Conservation (phyloP, 2,888 invertebrate species). For the Aproaerema taeniolella region DNA sequence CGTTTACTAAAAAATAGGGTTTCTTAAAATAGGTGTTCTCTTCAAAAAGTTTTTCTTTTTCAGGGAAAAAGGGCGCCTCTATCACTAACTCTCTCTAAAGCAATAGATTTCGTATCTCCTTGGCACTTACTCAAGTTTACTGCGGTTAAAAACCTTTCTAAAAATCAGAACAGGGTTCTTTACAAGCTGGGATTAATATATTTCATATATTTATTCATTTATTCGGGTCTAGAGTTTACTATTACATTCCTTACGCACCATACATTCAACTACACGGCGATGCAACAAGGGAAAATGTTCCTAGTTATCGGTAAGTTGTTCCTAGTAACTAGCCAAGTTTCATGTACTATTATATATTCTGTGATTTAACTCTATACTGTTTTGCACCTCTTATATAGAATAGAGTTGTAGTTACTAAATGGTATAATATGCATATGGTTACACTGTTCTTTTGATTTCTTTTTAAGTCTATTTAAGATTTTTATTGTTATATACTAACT, state of each 20-base stretch:
- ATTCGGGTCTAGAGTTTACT: slow-evolving; percentile 98
- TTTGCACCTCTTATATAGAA: no score
- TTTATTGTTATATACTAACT: no score
- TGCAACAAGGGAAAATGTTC: slow-evolving; percentile 99
- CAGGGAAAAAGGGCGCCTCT: slow-evolving; percentile 84
- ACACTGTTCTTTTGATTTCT: no score
- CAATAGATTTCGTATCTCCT: slow-evolving; percentile 69
- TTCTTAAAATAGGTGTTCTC: neutral
- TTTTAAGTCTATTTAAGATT: no score
- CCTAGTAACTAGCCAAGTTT: neutral
- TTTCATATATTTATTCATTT: slow-evolving; percentile 95
- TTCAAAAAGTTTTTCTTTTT: slow-evolving; percentile 32
- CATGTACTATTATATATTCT: neutral
- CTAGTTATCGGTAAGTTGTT: slow-evolving; percentile 87
- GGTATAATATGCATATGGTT: no score
- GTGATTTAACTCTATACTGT: neutral
- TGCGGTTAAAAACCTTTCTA: slow-evolving; percentile 81
- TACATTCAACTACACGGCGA: slow-evolving; percentile 91
- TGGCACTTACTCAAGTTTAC: slow-evolving; percentile 76
- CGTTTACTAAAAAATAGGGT: no score
- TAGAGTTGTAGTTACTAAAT: no score
- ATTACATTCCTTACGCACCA: slow-evolving; percentile 97
- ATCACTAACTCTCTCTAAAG: slow-evolving; percentile 80
- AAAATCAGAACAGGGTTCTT: slow-evolving; percentile 80
- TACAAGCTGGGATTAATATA: slow-evolving; percentile 85